These are phyloP conservation scores for Aspidiotus rigidus DNA, from an alignment of 2,888 invertebrate species.

Conservation along the genomic window DNA sequence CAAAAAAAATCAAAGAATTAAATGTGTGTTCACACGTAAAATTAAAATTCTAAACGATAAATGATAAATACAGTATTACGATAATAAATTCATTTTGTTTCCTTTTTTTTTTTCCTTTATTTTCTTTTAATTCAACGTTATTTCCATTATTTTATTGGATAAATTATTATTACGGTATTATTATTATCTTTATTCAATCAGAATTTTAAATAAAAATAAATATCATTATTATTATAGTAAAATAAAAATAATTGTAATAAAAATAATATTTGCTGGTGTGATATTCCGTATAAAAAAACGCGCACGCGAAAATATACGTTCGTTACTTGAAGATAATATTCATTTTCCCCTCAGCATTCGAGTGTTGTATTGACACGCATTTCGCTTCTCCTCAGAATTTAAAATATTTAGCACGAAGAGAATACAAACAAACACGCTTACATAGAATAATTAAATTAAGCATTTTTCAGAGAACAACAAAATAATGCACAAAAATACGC, in stretches of 20 bases:
- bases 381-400: too few species aligned
- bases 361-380: too few species aligned
- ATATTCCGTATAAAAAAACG: too few species aligned
- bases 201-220: neutral
- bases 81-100: neutral
- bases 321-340: too few species aligned
- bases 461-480: conserved; percentile 15
- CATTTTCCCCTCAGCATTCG: too few species aligned
- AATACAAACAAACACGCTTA: conserved; percentile 16
- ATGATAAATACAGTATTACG: neutral
- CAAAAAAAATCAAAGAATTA: conserved; percentile 13
- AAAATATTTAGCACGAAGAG: too few species aligned
- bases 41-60: neutral
- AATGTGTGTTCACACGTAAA: conserved; percentile 18
- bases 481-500: conserved; percentile 10
- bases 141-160: neutral
- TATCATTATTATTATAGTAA: neutral
- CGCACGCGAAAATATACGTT: too few species aligned
- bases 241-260: conserved; percentile 1
- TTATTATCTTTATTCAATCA: conserved; percentile 3
- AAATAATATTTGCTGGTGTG: too few species aligned
- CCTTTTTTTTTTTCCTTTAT: neutral
- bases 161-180: too few species aligned
- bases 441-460: conserved; percentile 25
- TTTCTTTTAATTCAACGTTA: too few species aligned